Percentiles rank a stretch among this genome's conserved stretches.
These are phyloP conservation scores for Hipposideros larvatus DNA, from an alignment of 2,797 vertebrate species.

Conservation along the genomic window DNA sequence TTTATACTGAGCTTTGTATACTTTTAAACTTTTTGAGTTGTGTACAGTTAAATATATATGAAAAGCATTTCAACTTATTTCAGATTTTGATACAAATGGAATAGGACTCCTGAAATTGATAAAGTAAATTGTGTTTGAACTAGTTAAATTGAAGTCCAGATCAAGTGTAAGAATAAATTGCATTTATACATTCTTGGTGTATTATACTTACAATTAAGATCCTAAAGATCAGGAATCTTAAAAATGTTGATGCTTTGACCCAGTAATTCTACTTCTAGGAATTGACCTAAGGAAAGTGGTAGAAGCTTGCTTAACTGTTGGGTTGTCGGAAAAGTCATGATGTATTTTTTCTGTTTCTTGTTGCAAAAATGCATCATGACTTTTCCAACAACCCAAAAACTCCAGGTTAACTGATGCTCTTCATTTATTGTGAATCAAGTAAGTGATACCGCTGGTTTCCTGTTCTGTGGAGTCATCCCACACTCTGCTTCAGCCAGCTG, in stretches of 20 bases:
- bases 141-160: slow-evolving; percentile 24
- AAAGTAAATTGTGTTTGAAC: not conserved
- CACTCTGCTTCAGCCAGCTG: not conserved
- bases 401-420: not conserved
- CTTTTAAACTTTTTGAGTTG: not conserved
- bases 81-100: slow-evolving; percentile 13
- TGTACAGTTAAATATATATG: not conserved
- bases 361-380: too few relatives aligned
- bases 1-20: not conserved
- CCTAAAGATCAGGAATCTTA: not conserved
- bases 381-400: not conserved
- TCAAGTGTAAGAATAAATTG: not conserved
- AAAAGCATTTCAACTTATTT: not conserved
- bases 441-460: not conserved
- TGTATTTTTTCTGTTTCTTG: too few relatives aligned
- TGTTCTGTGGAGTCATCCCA: not conserved
- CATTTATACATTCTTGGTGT: not conserved
- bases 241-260: not conserved
- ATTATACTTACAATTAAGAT: not conserved
- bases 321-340: too few relatives aligned
- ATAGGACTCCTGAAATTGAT: not conserved
- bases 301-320: not conserved
- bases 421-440: not conserved
- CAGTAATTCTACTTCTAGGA: not conserved
- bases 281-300: not conserved